Conservation (phyloP, 2,888 invertebrate genomes). For the Drosophila nigricruria region DNA sequence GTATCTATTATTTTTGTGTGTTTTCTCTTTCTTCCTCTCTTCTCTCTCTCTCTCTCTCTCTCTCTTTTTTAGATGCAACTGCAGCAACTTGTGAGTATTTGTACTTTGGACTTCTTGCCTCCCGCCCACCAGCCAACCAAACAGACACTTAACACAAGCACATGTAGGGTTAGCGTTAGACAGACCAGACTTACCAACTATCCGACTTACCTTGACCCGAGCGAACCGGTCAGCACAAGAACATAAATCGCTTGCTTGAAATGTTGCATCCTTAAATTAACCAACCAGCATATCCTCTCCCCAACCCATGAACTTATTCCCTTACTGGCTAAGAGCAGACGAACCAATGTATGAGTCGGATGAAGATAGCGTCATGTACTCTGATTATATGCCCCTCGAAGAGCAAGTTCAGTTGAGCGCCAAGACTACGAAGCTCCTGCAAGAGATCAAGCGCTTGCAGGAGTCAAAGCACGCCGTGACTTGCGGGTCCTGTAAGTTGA, state of each 20-base stretch:
- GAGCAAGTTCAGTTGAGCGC: conserved; percentile 23
- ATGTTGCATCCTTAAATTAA: neutral
- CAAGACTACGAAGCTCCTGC: conserved; percentile 27
- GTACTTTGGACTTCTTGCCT: neutral
- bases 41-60: conserved; percentile 26
- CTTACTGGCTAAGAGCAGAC: conserved; percentile 17
- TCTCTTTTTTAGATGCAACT: conserved; percentile 49
- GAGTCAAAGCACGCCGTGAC: conserved; percentile 40
- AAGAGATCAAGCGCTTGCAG: conserved; percentile 61
- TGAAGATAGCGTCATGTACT: conserved; percentile 25
- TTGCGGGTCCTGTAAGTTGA: conserved; percentile 63
- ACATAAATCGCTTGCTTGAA: neutral
- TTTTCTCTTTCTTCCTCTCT: conserved; percentile 20
- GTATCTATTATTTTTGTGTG: conserved; percentile 14
- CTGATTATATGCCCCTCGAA: conserved; percentile 20
- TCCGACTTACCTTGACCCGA: too few relatives aligned
- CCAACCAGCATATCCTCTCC: conserved; percentile 14
- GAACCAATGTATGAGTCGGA: conserved; percentile 30
- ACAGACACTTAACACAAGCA: conserved; percentile 1
- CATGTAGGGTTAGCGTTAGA: neutral
- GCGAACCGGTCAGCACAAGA: neutral
- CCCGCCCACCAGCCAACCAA: neutral
- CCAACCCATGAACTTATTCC: conserved; percentile 5
- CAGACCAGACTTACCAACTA: neutral
- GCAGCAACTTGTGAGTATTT: conserved; percentile 63